Evolutionary conservation across 2,113 vertebrate genomes (phyloP).

Genomic region (Erinaceus europaeus): DNA sequence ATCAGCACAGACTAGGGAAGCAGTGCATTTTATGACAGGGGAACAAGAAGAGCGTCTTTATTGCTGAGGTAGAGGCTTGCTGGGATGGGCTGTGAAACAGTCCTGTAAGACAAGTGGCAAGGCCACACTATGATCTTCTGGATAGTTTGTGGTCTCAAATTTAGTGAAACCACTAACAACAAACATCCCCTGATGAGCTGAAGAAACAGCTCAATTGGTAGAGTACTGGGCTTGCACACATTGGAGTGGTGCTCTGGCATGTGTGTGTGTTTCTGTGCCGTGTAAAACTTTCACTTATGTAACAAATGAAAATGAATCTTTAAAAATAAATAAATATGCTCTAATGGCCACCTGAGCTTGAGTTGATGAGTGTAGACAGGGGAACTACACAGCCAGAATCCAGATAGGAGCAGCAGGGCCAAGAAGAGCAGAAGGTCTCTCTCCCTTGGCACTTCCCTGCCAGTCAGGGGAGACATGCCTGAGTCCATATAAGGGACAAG

Average conservation of each 20-base stretch:
- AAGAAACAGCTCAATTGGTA: too few species aligned
- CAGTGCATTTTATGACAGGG: neutral
- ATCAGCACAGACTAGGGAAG: neutral
- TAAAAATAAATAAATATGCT: too few species aligned
- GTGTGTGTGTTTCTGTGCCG: too few species aligned
- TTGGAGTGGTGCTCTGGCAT: too few species aligned
- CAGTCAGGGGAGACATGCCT: neutral
- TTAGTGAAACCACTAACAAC: neutral
- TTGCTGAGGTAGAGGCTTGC: neutral
- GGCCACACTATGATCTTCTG: neutral
- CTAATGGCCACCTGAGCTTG: neutral
- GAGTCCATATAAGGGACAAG: neutral
- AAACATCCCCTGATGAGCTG: neutral
- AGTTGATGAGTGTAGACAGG: neutral
- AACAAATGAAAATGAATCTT: too few species aligned
- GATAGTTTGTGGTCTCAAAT: constrained; percentile 15
- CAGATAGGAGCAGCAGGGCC: neutral
- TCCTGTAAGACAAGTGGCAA: neutral
- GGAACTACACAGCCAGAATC: neutral
- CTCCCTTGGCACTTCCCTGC: neutral
- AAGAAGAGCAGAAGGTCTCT: neutral
- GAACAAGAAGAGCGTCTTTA: neutral
- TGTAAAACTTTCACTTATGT: too few species aligned
- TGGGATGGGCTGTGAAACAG: neutral
- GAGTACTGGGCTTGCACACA: too few species aligned